Evolutionary conservation across 2,113 vertebrate species (phyloP).

Genomic region (Chunga burmeisteri): DNA sequence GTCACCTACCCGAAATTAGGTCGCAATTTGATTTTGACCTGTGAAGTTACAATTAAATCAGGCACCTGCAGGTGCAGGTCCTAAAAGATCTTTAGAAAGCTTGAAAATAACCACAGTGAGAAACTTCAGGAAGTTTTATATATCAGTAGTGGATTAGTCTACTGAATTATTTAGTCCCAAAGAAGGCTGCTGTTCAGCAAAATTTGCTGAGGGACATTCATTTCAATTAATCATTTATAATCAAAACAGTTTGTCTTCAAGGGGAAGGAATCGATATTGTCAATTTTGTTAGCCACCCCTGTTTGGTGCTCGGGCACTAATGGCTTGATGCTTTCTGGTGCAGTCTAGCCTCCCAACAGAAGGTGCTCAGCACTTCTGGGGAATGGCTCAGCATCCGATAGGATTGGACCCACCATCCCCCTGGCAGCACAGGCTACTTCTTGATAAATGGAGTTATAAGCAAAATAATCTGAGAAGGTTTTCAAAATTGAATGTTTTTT

Average conservation of each 20-base stretch:
- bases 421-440: background rate
- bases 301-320: background rate
- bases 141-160: background rate
- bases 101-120: background rate
- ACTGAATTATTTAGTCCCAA: background rate
- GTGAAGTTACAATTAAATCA: background rate
- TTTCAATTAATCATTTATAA: background rate
- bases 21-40: background rate
- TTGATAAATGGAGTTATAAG: background rate
- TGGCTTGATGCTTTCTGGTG: too few relatives aligned
- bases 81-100: background rate
- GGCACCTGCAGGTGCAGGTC: background rate
- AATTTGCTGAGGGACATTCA: background rate
- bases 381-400: accelerated
- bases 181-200: background rate
- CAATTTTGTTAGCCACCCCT: background rate
- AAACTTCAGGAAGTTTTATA: background rate
- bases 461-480: background rate
- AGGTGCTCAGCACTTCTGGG: background rate
- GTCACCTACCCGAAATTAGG: background rate
- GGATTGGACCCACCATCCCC: background rate
- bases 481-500: background rate
- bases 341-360: accelerated
- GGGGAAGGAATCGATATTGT: background rate
- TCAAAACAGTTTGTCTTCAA: background rate